A percentile compares a stretch with the other conserved stretches of the same genome.
Conservation (phyloP, 2,797 vertebrate genomes). For the Pangasius djambal region DNA sequence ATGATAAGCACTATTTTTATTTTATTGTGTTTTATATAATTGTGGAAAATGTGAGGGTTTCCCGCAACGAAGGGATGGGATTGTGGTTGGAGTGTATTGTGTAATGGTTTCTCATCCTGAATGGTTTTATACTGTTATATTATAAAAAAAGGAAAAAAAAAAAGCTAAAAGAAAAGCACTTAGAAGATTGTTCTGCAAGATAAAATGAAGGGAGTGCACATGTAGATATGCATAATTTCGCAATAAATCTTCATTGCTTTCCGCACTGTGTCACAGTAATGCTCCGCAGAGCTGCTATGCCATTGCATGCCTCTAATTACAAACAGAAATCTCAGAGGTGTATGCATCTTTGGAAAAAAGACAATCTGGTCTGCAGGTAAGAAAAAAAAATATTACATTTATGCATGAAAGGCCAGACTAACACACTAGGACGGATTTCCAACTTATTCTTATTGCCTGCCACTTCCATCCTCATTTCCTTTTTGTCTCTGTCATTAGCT, state of each 20-base stretch:
- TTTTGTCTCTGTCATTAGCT: constrained; percentile 47
- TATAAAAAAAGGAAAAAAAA: background rate
- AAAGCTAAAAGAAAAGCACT: constrained; percentile 18
- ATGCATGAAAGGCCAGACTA: constrained; percentile 41
- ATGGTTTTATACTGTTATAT: constrained; percentile 36
- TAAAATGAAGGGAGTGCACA: background rate
- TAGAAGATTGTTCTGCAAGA: background rate
- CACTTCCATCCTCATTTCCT: constrained; percentile 26
- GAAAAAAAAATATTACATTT: constrained; percentile 28
- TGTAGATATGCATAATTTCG: constrained; percentile 34
- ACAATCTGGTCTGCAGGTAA: constrained; percentile 40
- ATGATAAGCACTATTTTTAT: background rate
- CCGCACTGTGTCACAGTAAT: constrained; percentile 19
- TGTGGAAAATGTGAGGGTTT: background rate
- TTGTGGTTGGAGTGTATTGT: constrained; percentile 32
- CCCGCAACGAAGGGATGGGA: constrained; percentile 26
- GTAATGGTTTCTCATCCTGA: constrained; percentile 31
- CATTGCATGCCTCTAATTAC: constrained; percentile 41
- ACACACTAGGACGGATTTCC: constrained; percentile 29
- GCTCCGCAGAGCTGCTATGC: constrained; percentile 23
- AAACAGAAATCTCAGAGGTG: constrained; percentile 46
- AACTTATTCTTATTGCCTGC: constrained; percentile 42
- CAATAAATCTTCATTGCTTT: constrained; percentile 43
- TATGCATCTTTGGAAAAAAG: constrained; percentile 37
- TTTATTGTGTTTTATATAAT: constrained; percentile 19